Percentiles rank a stretch among this genome's conserved stretches.
Evolutionary conservation across 2,797 vertebrate genomes (phyloP).

Genomic region (Oceanodroma leucorhoa): DNA sequence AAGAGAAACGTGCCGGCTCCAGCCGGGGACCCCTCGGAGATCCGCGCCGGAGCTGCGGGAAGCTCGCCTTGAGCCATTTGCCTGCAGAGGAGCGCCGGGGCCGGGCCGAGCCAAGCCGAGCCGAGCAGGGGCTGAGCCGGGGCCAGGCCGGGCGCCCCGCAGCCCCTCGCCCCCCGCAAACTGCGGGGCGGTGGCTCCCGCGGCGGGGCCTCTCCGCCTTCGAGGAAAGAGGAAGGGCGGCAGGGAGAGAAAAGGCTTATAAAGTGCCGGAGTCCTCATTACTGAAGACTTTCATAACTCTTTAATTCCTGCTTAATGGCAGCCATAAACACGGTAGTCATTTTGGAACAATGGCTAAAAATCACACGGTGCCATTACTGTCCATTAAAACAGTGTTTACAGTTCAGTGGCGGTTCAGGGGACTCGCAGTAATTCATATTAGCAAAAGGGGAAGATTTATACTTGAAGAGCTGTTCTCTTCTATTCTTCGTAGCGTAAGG

Average conservation of each 20-base stretch:
- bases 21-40: slow-evolving; percentile 79
- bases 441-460: slow-evolving; percentile 71
- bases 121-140: background rate
- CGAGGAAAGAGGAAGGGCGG: background rate
- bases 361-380: slow-evolving; percentile 77
- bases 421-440: slow-evolving; percentile 68
- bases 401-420: slow-evolving; percentile 76
- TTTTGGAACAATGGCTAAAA: slow-evolving; percentile 81
- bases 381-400: slow-evolving; percentile 81
- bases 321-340: slow-evolving; percentile 77
- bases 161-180: background rate
- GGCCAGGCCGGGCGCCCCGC: background rate
- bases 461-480: slow-evolving; percentile 37
- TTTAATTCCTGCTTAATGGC: slow-evolving; percentile 79
- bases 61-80: slow-evolving; percentile 59
- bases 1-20: slow-evolving; percentile 83
- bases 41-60: slow-evolving; percentile 65
- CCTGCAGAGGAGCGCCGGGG: background rate
- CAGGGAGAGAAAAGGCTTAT: slow-evolving; percentile 19
- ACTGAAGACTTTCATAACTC: slow-evolving; percentile 78
- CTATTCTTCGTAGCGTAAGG: slow-evolving; percentile 38
- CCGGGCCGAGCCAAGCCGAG: background rate
- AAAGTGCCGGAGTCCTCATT: slow-evolving; percentile 70
- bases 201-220: background rate
- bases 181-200: background rate